phyloP scores from a whole-genome alignment of 2,113 vertebrate genomes.

The Camelus bactrianus region DNA sequence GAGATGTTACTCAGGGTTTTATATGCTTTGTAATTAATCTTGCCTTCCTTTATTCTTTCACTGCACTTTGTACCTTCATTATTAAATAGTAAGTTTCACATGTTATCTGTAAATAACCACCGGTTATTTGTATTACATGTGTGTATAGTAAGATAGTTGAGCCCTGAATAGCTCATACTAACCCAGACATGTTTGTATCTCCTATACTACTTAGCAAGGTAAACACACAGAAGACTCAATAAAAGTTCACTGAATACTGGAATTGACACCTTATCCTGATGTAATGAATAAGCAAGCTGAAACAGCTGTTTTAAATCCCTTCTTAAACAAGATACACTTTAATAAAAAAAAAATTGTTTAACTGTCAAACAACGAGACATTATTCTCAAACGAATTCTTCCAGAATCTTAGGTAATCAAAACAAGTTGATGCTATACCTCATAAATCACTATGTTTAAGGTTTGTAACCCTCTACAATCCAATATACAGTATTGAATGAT shows the following conservation, averaged over 20 bases:
- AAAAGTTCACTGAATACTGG: background rate
- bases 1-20: background rate
- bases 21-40: background rate
- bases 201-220: background rate
- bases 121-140: background rate
- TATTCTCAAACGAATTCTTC: constrained; percentile 22
- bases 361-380: constrained; percentile 1
- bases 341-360: background rate
- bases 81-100: background rate
- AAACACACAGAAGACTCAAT: constrained; percentile 2
- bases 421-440: background rate
- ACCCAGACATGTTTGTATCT: background rate
- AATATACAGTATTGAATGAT: background rate
- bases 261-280: background rate
- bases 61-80: background rate
- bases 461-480: background rate
- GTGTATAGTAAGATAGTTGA: background rate
- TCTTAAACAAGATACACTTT: background rate
- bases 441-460: background rate
- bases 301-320: constrained; percentile 30
- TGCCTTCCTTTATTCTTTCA: constrained; percentile 7
- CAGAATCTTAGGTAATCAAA: constrained; percentile 29
- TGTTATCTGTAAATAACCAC: constrained; percentile 10
- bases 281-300: background rate
- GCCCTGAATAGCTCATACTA: background rate